Conservation (phyloP, 2,113 vertebrate genomes). For the Bubo scandiacus region DNA sequence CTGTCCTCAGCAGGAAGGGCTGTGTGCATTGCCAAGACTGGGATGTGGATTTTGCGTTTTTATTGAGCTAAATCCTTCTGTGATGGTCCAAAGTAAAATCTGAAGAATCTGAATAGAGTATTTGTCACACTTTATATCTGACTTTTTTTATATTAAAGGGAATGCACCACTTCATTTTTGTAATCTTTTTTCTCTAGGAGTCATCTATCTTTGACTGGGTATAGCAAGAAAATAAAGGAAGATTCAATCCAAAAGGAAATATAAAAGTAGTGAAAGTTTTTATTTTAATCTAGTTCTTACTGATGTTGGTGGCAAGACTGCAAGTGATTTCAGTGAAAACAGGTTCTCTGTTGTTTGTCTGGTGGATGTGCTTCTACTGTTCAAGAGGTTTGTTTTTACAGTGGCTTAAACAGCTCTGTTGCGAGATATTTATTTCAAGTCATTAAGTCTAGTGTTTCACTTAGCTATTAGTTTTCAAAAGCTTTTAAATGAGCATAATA, state of each 20-base stretch:
- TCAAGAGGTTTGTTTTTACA: conserved; percentile 36
- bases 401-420: conserved; percentile 27
- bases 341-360: background rate
- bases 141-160: background rate
- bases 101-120: background rate
- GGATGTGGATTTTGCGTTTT: background rate
- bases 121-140: background rate
- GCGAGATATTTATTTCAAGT: conserved; percentile 26
- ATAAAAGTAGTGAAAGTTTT: background rate
- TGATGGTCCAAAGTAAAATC: background rate
- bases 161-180: background rate
- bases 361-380: background rate
- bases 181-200: conserved; percentile 24
- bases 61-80: background rate
- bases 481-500: conserved; percentile 48
- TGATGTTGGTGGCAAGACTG: background rate
- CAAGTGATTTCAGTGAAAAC: background rate
- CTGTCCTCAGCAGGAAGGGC: background rate
- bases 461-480: conserved; percentile 33
- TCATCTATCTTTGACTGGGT: conserved; percentile 61
- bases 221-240: conserved; percentile 35
- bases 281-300: background rate
- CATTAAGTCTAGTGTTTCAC: conserved; percentile 43
- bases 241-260: background rate
- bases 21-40: background rate